Percentiles rank a stretch among this genome's conserved stretches.
Evolutionary conservation across 2,888 invertebrate genomes (phyloP).

Genomic region (Pandemis heparana): DNA sequence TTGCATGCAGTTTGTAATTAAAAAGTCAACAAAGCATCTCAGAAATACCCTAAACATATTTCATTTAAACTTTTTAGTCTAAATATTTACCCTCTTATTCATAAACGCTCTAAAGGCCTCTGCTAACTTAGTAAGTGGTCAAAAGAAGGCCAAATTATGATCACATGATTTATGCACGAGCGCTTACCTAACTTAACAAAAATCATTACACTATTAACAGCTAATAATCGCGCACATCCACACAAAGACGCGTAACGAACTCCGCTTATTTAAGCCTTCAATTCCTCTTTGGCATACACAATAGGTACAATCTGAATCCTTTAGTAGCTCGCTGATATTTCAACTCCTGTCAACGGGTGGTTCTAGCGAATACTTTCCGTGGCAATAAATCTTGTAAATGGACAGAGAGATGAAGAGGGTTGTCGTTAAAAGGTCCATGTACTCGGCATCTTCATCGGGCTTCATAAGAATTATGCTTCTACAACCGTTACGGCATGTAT

Average conservation of each 20-base stretch:
- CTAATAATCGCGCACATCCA: not conserved
- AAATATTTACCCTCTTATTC: too few species aligned
- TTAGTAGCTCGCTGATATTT: constrained; percentile 52
- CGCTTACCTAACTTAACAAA: too few species aligned
- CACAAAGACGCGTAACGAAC: constrained; percentile 7
- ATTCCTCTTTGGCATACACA: constrained; percentile 36
- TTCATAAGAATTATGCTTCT: constrained; percentile 34
- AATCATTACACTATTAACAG: not conserved
- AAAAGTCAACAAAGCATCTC: too few species aligned
- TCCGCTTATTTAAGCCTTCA: constrained; percentile 27
- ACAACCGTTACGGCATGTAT: not conserved
- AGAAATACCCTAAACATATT: too few species aligned
- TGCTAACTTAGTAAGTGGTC: too few species aligned
- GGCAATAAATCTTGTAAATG: constrained; percentile 69
- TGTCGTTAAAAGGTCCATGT: constrained; percentile 55
- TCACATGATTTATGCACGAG: too few species aligned
- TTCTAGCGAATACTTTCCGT: constrained; percentile 52
- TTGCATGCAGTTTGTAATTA: too few species aligned
- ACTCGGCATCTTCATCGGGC: constrained; percentile 54
- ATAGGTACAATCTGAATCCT: constrained; percentile 42
- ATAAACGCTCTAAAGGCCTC: too few species aligned
- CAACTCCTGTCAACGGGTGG: constrained; percentile 64
- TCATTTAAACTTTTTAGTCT: too few species aligned
- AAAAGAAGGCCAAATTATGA: too few species aligned
- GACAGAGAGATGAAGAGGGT: constrained; percentile 72